phyloP scores from a whole-genome alignment of 35 echinoderm and acorn worm genomes.

The Apostichopus parvimensis region DNA sequence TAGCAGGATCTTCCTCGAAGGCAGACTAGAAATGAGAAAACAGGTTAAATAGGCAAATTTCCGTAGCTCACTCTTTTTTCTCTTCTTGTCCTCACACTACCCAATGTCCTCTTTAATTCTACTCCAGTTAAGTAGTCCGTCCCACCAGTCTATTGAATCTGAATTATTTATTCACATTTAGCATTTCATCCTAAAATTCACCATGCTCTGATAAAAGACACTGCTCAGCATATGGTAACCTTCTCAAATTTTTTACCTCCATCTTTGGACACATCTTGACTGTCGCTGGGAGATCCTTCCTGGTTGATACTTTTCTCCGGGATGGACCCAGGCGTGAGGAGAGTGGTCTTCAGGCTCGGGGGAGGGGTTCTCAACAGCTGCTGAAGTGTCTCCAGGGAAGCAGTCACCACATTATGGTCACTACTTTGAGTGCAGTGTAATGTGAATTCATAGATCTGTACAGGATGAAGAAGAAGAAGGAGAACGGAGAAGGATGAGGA shows the following conservation, averaged over 20 bases:
- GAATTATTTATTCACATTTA: no score
- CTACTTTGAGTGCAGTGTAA: slow-evolving; percentile 77
- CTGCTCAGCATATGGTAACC: no score
- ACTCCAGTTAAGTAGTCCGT: no score
- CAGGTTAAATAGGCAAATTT: no score
- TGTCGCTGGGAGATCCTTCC: slow-evolving; percentile 52
- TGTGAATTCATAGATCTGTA: slow-evolving; percentile 89
- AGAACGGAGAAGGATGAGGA: neutral
- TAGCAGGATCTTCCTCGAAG: no score
- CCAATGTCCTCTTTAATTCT: no score
- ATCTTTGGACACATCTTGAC: slow-evolving; percentile 57
- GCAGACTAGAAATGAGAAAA: no score
- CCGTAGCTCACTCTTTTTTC: no score
- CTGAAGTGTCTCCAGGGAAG: slow-evolving; percentile 87
- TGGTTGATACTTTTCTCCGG: slow-evolving; percentile 57
- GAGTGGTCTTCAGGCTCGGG: slow-evolving; percentile 57
- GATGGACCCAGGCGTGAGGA: slow-evolving; percentile 71
- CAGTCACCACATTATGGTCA: slow-evolving; percentile 96
- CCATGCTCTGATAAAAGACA: no score
- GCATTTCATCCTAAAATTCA: no score
- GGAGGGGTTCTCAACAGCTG: slow-evolving; percentile 84
- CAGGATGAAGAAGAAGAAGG: neutral
- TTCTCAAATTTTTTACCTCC: neutral
- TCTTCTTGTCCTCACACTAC: no score
- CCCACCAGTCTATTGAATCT: no score